These are phyloP conservation scores for Agrilus biguttatus DNA, from an alignment of 2,888 invertebrate genomes.

Conservation along the genomic window DNA sequence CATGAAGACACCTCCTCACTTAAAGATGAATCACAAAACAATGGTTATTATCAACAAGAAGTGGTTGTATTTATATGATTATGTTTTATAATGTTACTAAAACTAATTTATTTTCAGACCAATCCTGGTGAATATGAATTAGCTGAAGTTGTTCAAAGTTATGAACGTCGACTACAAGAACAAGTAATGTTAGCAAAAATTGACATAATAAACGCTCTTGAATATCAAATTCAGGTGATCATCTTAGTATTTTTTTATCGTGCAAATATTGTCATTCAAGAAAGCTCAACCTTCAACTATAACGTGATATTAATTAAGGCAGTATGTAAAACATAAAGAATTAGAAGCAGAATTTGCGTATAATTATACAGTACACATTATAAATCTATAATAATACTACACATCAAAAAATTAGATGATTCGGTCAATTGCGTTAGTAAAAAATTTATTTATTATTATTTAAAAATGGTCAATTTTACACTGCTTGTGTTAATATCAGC, in stretches of 20 bases:
- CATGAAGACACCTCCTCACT: slow-evolving; percentile 36
- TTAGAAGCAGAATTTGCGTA: no score
- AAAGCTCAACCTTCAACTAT: no score
- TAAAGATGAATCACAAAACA: slow-evolving; percentile 19
- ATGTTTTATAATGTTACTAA: background rate
- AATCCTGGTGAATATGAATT: slow-evolving; percentile 30
- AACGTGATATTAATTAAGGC: no score
- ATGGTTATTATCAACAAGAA: background rate
- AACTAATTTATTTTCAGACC: slow-evolving; percentile 11
- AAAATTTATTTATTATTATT: no score
- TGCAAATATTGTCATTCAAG: background rate
- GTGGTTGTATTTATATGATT: slow-evolving; percentile 1
- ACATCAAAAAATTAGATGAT: no score
- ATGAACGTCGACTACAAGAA: slow-evolving; percentile 41
- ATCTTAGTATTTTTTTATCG: background rate
- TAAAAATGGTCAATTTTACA: no score
- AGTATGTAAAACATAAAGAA: no score
- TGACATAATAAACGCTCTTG: slow-evolving; percentile 54
- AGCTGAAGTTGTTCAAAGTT: slow-evolving; percentile 31
- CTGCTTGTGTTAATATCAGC: no score
- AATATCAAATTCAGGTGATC: slow-evolving; percentile 60
- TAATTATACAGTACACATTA: no score
- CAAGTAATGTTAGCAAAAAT: slow-evolving; percentile 48
- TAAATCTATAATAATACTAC: no score
- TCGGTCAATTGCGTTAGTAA: no score